phyloP scores from a whole-genome alignment of 23 tunicate genomes.

The Diplosoma virens region DNA sequence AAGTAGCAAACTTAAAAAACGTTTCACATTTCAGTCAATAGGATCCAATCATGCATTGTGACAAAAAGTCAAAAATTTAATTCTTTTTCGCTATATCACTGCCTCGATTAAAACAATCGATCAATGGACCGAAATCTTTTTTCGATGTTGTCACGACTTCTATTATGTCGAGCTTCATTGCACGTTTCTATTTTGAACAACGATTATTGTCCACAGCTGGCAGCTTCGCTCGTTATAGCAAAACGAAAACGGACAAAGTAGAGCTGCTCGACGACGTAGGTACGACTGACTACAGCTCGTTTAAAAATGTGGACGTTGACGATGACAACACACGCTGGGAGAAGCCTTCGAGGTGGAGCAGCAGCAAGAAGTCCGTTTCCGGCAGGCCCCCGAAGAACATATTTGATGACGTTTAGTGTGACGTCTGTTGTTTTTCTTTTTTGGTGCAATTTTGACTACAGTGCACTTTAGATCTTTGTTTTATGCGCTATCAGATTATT shows the following conservation, averaged over 20 bases:
- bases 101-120: too few species aligned
- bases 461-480: too few species aligned
- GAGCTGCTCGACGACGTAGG: conserved; percentile 61
- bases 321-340: conserved; percentile 4
- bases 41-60: too few species aligned
- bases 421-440: background rate
- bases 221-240: conserved; percentile 6
- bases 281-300: conserved; percentile 66
- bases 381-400: conserved; percentile 56
- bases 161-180: too few species aligned
- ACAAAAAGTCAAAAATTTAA: too few species aligned
- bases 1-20: too few species aligned
- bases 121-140: too few species aligned
- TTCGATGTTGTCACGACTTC: too few species aligned
- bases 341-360: conserved; percentile 22
- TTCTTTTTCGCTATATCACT: too few species aligned
- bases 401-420: conserved; percentile 48
- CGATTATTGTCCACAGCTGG: background rate
- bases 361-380: conserved; percentile 9
- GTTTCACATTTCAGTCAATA: too few species aligned
- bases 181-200: background rate
- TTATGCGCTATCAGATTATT: too few species aligned
- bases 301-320: background rate
- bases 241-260: conserved; percentile 47
- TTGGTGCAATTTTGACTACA: conserved; percentile 4